Percentiles rank a stretch among this genome's conserved stretches.
phyloP scores from a whole-genome alignment of 1,140 invertebrate genomes.

The Tachypleus tridentatus region DNA sequence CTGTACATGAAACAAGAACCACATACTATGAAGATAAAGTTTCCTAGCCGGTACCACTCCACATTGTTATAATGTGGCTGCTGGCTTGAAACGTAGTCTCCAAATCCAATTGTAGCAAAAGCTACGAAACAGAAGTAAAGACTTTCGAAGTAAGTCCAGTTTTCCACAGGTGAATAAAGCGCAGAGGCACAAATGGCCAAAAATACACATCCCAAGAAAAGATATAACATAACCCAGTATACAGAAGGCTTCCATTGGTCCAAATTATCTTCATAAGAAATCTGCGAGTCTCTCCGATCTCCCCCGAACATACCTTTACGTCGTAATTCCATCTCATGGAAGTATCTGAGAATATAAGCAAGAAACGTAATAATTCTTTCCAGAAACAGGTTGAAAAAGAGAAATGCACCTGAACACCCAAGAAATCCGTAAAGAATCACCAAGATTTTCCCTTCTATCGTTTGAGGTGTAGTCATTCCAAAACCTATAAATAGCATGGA shows the following conservation, averaged over 20 bases:
- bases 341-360: slow-evolving; percentile 44
- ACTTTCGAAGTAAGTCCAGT: slow-evolving; percentile 51
- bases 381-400: slow-evolving; percentile 59
- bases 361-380: slow-evolving; percentile 56
- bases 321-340: slow-evolving; percentile 41
- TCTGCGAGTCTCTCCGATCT: slow-evolving; percentile 25
- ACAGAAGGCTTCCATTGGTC: slow-evolving; percentile 55
- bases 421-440: slow-evolving; percentile 54
- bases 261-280: slow-evolving; percentile 35
- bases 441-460: slow-evolving; percentile 45
- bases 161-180: slow-evolving; percentile 47
- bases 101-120: slow-evolving; percentile 57
- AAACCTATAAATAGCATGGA: slow-evolving; percentile 42
- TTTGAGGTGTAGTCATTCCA: slow-evolving; percentile 51
- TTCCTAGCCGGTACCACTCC: slow-evolving; percentile 43
- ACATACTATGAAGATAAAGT: slow-evolving; percentile 48
- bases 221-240: slow-evolving; percentile 56
- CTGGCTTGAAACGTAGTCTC: slow-evolving; percentile 52
- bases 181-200: slow-evolving; percentile 43
- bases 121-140: slow-evolving; percentile 59
- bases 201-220: slow-evolving; percentile 42
- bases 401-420: slow-evolving; percentile 53
- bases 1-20: slow-evolving; percentile 59
- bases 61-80: slow-evolving; percentile 36
- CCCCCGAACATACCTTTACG: slow-evolving; percentile 19